A percentile compares a stretch with the other conserved stretches of the same genome.
phyloP scores from a whole-genome alignment of 2,113 vertebrate genomes.

The Edolisoma coerulescens region DNA sequence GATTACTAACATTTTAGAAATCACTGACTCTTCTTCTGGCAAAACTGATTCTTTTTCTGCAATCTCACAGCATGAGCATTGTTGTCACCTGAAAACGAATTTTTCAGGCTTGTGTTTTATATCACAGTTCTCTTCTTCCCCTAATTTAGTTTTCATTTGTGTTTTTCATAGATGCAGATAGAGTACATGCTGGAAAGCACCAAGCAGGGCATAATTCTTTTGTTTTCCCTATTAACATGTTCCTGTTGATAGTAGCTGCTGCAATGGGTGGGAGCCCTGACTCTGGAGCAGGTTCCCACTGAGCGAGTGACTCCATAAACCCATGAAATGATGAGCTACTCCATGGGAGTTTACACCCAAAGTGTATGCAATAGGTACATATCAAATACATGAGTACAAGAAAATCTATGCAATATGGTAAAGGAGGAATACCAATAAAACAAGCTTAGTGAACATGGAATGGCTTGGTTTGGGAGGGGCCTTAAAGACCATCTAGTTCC shows the following conservation, averaged over 20 bases:
- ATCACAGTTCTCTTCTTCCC: neutral
- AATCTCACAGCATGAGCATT: neutral
- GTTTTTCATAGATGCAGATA: neutral
- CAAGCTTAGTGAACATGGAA: neutral
- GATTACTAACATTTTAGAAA: conserved; percentile 29
- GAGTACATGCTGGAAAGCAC: neutral
- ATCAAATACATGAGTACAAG: neutral
- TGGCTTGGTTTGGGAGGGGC: neutral
- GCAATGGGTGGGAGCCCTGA: neutral
- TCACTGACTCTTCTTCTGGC: neutral
- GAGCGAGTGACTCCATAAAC: neutral
- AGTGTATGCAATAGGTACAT: neutral
- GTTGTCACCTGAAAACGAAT: neutral
- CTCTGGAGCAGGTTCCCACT: neutral
- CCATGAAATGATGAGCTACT: neutral
- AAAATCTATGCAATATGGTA: neutral
- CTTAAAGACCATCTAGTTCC: neutral
- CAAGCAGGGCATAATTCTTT: neutral
- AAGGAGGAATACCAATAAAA: neutral
- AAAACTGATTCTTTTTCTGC: neutral
- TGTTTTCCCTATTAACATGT: neutral
- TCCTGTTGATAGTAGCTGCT: neutral
- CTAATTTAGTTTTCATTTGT: neutral
- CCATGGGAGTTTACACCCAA: neutral
- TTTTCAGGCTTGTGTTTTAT: neutral